These are phyloP conservation scores for Paedocypris sp. DNA, from an alignment of 2,113 vertebrate genomes.

Conservation along the genomic window DNA sequence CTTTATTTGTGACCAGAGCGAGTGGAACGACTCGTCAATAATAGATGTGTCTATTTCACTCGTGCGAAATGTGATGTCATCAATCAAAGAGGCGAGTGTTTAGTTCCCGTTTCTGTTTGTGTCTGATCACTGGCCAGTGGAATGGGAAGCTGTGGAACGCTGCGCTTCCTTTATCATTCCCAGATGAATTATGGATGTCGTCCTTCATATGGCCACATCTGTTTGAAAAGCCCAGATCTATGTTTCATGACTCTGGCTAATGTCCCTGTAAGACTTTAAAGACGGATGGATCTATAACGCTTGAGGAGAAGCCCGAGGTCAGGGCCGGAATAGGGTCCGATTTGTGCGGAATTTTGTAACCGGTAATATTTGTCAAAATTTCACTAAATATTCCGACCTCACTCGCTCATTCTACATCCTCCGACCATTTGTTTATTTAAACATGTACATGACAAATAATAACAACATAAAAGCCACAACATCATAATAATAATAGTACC, in stretches of 20 bases:
- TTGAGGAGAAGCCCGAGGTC: too few species aligned
- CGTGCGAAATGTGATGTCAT: not conserved
- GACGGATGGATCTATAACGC: not conserved
- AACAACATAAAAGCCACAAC: too few species aligned
- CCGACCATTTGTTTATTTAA: too few species aligned
- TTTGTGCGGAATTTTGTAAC: too few species aligned
- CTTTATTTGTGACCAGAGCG: too few species aligned
- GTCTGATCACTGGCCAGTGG: conserved; percentile 7
- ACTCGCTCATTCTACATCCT: too few species aligned
- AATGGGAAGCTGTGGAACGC: not conserved
- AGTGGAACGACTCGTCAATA: too few species aligned
- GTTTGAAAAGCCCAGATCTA: conserved; percentile 1
- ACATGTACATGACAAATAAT: too few species aligned
- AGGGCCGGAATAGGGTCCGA: too few species aligned
- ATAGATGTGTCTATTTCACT: not conserved
- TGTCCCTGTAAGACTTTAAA: not conserved
- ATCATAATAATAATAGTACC: too few species aligned
- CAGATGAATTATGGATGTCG: conserved; percentile 27
- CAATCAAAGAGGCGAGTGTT: not conserved
- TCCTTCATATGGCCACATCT: not conserved
- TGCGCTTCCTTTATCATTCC: conserved; percentile 21
- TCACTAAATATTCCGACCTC: too few species aligned
- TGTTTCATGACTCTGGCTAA: conserved; percentile 6
- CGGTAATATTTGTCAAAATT: too few species aligned
- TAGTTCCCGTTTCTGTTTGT: conserved; percentile 11